phyloP scores from a whole-genome alignment of 2,888 invertebrate species.

The Hyposoter dolosus region DNA sequence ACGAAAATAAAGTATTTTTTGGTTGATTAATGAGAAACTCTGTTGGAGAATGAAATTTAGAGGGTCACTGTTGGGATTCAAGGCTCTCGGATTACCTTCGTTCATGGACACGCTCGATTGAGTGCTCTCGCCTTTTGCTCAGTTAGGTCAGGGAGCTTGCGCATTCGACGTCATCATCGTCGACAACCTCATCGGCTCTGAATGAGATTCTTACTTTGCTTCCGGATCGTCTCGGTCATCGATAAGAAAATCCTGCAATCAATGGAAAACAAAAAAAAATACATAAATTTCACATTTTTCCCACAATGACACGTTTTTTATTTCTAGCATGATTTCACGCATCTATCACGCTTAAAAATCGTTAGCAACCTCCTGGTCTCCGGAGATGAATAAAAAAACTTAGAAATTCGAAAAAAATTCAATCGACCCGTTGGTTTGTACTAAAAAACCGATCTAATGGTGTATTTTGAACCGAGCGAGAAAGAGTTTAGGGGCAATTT shows the following conservation, averaged over 20 bases:
- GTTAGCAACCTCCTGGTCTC: background rate
- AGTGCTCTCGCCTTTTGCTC: slow-evolving; percentile 8
- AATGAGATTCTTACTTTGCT: background rate
- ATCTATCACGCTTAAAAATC: background rate
- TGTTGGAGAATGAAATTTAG: background rate
- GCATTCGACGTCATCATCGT: slow-evolving; percentile 18
- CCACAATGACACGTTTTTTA: too few relatives aligned
- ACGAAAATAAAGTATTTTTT: background rate
- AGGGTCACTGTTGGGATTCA: background rate
- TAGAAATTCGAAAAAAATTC: background rate
- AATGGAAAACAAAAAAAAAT: background rate
- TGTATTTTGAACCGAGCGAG: background rate
- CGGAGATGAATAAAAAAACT: background rate
- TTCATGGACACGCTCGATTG: slow-evolving; percentile 18
- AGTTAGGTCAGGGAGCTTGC: slow-evolving; percentile 16
- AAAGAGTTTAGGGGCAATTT: background rate
- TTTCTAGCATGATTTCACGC: too few relatives aligned
- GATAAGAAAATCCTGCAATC: background rate
- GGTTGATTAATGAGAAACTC: background rate
- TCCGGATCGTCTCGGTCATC: background rate
- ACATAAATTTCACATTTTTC: background rate
- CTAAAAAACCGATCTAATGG: background rate
- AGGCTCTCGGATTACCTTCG: slow-evolving; percentile 1
- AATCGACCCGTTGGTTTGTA: background rate
- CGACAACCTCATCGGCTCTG: slow-evolving; percentile 2